Base-by-base conservation (phyloP, 1,140 invertebrate species). In the Diabrotica virgifera region DNA sequence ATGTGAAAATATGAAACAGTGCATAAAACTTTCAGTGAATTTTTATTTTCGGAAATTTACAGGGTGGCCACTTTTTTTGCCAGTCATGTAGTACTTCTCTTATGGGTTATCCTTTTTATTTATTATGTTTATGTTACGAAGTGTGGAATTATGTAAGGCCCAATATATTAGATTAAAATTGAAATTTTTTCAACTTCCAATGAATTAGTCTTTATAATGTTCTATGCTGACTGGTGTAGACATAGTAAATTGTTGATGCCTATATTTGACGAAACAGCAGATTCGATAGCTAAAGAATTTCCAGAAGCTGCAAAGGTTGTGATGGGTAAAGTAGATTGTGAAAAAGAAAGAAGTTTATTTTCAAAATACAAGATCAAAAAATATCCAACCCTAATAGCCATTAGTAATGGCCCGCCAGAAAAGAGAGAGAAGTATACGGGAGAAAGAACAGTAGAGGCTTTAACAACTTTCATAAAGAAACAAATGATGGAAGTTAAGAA, bases 221-320 rank as follows among this genome's bases (percentile, higher is more conserved):
- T 99, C 82, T 98, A 98, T 84, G 96, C 96, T 10, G 96, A 98
- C 78, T 99, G 96, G 95, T 97, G 93, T 83, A 86, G 88, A 73
- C 94, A 93, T 81, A 99, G 96, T 85, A 97, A 97, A 82, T 88
- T 97, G 78, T 82, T 99, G 75, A 91, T 92, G 72, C 97, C 97
- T 36, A 91, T 98, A 77, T 99, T 97, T 83, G 95, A 98, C 81
- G 95, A 98, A 82, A 92, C 96, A 37, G 92, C 95, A 14, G 90
- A 92, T 73, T 94, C 94, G 85, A 85, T 98, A 59, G 72, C 82
- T 54, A 85, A 87, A 78, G 87, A 89, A 76, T 93, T 94, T 78
- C 90, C 92, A 50, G 88, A 94, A 70, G 70, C 85, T 58, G 92
- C 92, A 5, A 90, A 87, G 80, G 92, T 98, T 14, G 90, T 97